Evolutionary conservation across 2,113 vertebrate genomes (phyloP).

Genomic region (Hymenochirus boettgeri): DNA sequence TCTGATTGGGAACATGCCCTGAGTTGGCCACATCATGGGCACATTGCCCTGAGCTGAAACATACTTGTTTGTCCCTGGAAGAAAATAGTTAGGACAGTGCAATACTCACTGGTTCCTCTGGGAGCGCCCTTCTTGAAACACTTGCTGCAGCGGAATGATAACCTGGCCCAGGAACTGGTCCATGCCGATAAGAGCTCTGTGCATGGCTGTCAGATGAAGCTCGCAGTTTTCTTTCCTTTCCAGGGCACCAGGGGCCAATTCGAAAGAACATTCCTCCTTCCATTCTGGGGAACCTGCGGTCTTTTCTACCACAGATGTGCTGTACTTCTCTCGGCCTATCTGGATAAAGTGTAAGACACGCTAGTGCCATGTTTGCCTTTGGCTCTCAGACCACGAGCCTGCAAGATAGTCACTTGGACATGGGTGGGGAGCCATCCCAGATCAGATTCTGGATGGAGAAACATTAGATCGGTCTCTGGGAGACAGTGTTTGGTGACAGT

Average conservation of each 20-base stretch:
- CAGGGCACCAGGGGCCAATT: slow-evolving; percentile 74
- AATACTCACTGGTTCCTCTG: slow-evolving; percentile 81
- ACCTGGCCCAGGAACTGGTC: slow-evolving; percentile 90
- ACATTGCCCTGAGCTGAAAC: no score
- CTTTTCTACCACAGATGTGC: slow-evolving; percentile 85
- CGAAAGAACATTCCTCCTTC: slow-evolving; percentile 85
- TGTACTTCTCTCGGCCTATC: slow-evolving; percentile 88
- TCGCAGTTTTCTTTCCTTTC: slow-evolving; percentile 51
- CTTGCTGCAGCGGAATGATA: slow-evolving; percentile 69
- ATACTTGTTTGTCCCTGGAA: no score
- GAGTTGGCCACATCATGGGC: no score
- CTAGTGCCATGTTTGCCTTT: slow-evolving; percentile 86
- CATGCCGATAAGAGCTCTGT: slow-evolving; percentile 83
- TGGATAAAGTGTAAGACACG: slow-evolving; percentile 90
- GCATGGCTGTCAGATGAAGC: slow-evolving; percentile 85
- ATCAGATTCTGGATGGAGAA: slow-evolving; percentile 40
- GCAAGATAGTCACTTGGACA: slow-evolving; percentile 87
- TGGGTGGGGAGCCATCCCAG: slow-evolving; percentile 84
- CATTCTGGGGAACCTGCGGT: slow-evolving; percentile 76
- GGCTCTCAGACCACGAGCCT: slow-evolving; percentile 77
- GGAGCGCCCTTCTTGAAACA: slow-evolving; percentile 64
- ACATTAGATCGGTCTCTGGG: background rate
- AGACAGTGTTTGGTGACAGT: slow-evolving; percentile 26
- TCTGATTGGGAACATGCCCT: no score
- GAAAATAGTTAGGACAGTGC: no score